Evolutionary conservation across 2,113 vertebrate species (phyloP).

Genomic region (Trichomycterus rosablanca): DNA sequence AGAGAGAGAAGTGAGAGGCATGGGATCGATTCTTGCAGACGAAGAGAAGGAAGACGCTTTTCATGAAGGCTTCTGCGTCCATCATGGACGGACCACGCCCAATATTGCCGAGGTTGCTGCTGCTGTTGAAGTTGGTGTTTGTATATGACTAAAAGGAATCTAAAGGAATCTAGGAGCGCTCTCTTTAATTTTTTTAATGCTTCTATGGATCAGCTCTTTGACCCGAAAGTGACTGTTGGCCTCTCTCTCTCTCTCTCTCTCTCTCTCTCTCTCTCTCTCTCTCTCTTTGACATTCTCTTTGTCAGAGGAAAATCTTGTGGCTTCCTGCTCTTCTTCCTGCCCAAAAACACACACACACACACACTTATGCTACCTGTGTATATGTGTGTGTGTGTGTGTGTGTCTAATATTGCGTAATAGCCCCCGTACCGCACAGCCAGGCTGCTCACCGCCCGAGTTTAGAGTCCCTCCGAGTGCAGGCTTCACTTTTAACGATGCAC

Average conservation of each 20-base stretch:
- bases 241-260: slow-evolving; percentile 4
- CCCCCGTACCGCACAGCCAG: slow-evolving; percentile 39
- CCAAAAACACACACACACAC: slow-evolving; percentile 54
- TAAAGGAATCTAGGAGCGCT: background rate
- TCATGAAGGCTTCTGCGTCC: background rate
- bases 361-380: no score
- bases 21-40: no score
- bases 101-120: slow-evolving; percentile 51
- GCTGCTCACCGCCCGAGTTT: slow-evolving; percentile 19
- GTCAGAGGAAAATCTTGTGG: slow-evolving; percentile 47
- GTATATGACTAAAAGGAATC: background rate
- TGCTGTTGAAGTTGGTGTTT: slow-evolving; percentile 54
- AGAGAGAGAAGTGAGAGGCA: slow-evolving; percentile 11
- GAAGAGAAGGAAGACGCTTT: slow-evolving; percentile 23
- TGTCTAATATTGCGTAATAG: slow-evolving; percentile 23
- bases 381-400: no score
- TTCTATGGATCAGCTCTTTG: background rate
- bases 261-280: slow-evolving; percentile 8
- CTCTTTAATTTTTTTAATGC: background rate
- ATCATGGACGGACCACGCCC: slow-evolving; percentile 41
- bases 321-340: slow-evolving; percentile 54
- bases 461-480: slow-evolving; percentile 28
- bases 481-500: slow-evolving; percentile 35
- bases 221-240: slow-evolving; percentile 2
- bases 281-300: slow-evolving; percentile 19